A percentile compares a stretch with the other conserved stretches of the same genome.
Conservation (phyloP, 2,888 invertebrate species). For the Nephrotoma guestfalica region DNA sequence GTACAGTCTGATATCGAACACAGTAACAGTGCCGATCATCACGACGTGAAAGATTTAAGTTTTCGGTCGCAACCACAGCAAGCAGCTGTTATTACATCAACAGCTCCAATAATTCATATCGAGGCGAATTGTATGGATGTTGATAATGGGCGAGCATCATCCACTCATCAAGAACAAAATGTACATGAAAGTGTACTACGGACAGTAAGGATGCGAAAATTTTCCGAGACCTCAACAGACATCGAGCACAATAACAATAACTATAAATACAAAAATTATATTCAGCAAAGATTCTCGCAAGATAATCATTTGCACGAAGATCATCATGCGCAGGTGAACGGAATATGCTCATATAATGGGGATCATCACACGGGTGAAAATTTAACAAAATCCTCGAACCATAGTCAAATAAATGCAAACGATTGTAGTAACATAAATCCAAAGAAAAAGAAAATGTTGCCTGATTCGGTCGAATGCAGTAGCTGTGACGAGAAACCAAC, state of each 20-base stretch:
- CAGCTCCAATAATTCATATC: constrained; percentile 25
- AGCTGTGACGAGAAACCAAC: constrained; percentile 6
- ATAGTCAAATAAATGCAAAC: neutral
- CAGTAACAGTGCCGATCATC: constrained; percentile 25
- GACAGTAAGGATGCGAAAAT: constrained; percentile 25
- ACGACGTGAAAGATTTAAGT: constrained; percentile 32
- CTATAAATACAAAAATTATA: constrained; percentile 91
- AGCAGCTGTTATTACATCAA: constrained; percentile 31
- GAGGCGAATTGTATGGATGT: constrained; percentile 30
- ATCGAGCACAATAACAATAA: constrained; percentile 36
- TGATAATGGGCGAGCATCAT: constrained; percentile 23
- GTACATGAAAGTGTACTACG: constrained; percentile 12
- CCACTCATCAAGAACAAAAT: constrained; percentile 14
- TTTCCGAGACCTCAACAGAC: constrained; percentile 31
- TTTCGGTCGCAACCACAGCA: constrained; percentile 31
- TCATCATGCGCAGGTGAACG: neutral
- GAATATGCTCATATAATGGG: neutral
- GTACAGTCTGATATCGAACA: constrained; percentile 30
- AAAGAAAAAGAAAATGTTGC: constrained; percentile 1
- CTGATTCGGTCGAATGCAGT: constrained; percentile 3
- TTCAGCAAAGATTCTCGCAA: constrained; percentile 70
- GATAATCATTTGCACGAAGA: constrained; percentile 32
- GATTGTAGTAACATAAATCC: neutral
- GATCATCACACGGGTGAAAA: constrained; percentile 4
- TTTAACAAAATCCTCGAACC: neutral